Conservation (phyloP, 2,113 vertebrate genomes). For the Acrocephalus arundinaceus region DNA sequence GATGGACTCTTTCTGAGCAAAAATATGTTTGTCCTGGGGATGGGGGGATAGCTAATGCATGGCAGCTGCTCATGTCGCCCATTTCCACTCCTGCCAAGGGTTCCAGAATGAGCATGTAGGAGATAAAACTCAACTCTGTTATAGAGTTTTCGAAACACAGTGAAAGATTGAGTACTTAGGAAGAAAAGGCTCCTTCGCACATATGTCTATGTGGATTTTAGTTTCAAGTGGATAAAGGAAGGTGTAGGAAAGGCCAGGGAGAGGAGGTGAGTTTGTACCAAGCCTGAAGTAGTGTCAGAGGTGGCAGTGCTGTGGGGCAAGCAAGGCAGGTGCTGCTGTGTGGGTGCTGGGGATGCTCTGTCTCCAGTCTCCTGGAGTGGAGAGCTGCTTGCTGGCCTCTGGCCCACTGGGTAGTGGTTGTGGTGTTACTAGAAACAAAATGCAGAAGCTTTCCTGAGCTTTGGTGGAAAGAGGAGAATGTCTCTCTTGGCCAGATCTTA, state of each 20-base stretch:
- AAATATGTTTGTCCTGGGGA: neutral
- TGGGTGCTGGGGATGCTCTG: fast-evolving
- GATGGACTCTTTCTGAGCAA: neutral
- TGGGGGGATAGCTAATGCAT: neutral
- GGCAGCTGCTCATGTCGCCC: neutral
- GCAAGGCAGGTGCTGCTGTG: neutral
- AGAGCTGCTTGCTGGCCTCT: neutral
- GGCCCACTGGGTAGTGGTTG: fast-evolving
- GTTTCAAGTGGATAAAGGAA: neutral
- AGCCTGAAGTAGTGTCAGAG: fast-evolving
- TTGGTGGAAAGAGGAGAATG: neutral
- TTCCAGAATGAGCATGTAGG: neutral
- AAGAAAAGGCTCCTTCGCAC: neutral
- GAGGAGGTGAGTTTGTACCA: neutral
- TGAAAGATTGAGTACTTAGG: neutral
- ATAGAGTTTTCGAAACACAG: neutral
- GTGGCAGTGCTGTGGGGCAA: fast-evolving
- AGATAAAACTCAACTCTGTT: neutral
- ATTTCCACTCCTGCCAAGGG: too few species aligned
- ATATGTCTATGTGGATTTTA: neutral
- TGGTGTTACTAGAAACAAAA: neutral
- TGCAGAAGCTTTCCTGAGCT: neutral
- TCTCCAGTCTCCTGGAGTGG: neutral
- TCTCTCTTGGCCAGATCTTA: neutral
- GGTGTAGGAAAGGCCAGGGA: neutral